Base-by-base conservation (phyloP, 2,113 vertebrate species). In the Chlamydotis undulata region DNA sequence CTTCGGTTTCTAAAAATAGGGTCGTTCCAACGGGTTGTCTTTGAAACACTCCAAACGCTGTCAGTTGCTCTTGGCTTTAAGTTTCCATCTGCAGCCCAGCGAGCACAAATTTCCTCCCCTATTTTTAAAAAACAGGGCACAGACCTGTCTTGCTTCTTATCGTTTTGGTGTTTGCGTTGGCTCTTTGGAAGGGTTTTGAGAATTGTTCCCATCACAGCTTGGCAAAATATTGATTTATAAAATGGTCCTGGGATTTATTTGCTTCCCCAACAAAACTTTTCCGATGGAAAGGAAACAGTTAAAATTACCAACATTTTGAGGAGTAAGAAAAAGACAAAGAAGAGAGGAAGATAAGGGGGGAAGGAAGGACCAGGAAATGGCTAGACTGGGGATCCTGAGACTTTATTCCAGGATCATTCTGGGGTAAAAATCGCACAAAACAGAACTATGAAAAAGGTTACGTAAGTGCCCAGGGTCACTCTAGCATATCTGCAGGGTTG, bases 1-100 rank as follows among this genome's bases (percentile, higher is more conserved):
- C 37, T 86, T 83, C 2, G 12, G 31, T 70, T 95, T 81, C 94
- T 90, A 83, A 87, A 95, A 91, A 81, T 60, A 97, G 59, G 28
- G 2, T 74, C 0, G 3, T 94, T 94, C 64, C 76, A 91, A 70
- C 2, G 6, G 35, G 26, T 63, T 89, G 47, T 87, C 80, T 81
- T 87, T 89, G 80, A 89, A 95, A 67, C 37, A 43, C 23, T 89
- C 64, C 71, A 87, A 78, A 94, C 87, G 25, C 69, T 65, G 35
- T 64, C 18, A 3, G 64, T 90, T 94, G 41, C 50, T 89, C 37
- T 90, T 67, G 67, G 55, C 63, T 71, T 67, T 24, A 74, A 56
- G 18, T 70, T 90, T 47, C 43, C 50, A 57, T 88, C n/a, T 94
- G 68, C 41, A 68, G 55, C 24, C 26, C 56, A 71, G 59, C 0